phyloP scores from a whole-genome alignment of 2,888 invertebrate species.

The Meganola albula region DNA sequence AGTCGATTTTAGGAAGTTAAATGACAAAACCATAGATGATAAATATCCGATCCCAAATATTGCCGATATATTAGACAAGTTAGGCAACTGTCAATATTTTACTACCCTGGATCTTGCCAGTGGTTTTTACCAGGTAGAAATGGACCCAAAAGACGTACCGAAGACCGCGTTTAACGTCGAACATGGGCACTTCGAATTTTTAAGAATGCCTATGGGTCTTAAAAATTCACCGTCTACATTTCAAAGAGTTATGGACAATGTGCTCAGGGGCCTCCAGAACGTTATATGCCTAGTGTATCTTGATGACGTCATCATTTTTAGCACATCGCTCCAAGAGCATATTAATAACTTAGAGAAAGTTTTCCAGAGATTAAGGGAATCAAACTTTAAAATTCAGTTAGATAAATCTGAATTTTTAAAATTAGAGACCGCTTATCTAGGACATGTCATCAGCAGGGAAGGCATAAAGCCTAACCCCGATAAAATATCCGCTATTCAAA shows the following conservation, averaged over 20 bases:
- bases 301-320: neutral
- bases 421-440: neutral
- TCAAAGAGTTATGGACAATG: slow-evolving; percentile 31
- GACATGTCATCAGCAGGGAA: slow-evolving; percentile 8
- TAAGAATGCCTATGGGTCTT: slow-evolving; percentile 29
- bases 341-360: neutral
- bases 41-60: slow-evolving; percentile 8
- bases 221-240: slow-evolving; percentile 30
- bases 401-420: too few relatives aligned
- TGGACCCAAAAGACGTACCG: slow-evolving; percentile 2
- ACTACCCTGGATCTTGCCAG: slow-evolving; percentile 6
- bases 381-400: too few relatives aligned
- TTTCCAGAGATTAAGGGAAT: neutral
- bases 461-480: neutral
- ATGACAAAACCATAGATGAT: slow-evolving; percentile 8
- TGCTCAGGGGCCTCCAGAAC: slow-evolving; percentile 16
- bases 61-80: slow-evolving; percentile 1
- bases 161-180: slow-evolving; percentile 25
- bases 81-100: slow-evolving; percentile 5
- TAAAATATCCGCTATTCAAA: neutral
- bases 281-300: neutral
- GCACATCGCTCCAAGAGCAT: neutral
- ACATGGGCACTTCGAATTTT: slow-evolving; percentile 30
- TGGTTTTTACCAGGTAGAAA: slow-evolving; percentile 10
- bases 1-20: slow-evolving; percentile 6